Base-by-base conservation (phyloP, 1,140 invertebrate genomes). In the Drosophila albomicans region DNA sequence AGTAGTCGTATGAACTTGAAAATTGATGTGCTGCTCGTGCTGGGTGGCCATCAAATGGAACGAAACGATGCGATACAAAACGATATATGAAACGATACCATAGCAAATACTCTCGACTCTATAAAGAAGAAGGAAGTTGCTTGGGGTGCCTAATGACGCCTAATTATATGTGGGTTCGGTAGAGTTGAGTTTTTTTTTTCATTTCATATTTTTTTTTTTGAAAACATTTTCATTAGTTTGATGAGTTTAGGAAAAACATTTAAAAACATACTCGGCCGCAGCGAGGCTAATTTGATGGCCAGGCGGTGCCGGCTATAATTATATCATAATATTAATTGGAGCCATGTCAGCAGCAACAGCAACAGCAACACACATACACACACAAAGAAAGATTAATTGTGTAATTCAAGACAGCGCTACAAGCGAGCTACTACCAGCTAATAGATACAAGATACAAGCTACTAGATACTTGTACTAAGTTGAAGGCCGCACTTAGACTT, bases 291-390 rank as follows among this genome's bases (percentile, higher is more conserved):
- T 74, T 76, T 72, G 69, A 61, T 72, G 66, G 54, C 43, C 62
- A 64, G 79, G 69, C 78, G 57, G 57, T 70, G 75, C 48, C 51
- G 61, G 52, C 62, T 67, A 69, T 89, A 87, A 87, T 87, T 87
- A 87, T 81, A 84, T 80, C 75, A 87, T 88, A 57, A 87, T 84
- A 88, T 87, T 89, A 87, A 88, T 87, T 87, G 77, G 73, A 84
- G 59, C 52, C 51, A 41, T 57, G 51, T 56, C 38, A 63, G 66
- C 78, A 41, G 30, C 52, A 46, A 63, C 43, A 49, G 6, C 28
- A 35, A n/a, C 25, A 51, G 8, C 3, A 16, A 25, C 3, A 52
- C 49, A 52, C 28, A 51, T 25, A 51, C 3, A 28, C 5, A 52
- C 49, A 52, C n/a, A 68, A 75, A 76, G 82, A 76, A 78, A 87